Conservation (phyloP, 2,113 vertebrate species). For the Melanostigma gelatinosum region DNA sequence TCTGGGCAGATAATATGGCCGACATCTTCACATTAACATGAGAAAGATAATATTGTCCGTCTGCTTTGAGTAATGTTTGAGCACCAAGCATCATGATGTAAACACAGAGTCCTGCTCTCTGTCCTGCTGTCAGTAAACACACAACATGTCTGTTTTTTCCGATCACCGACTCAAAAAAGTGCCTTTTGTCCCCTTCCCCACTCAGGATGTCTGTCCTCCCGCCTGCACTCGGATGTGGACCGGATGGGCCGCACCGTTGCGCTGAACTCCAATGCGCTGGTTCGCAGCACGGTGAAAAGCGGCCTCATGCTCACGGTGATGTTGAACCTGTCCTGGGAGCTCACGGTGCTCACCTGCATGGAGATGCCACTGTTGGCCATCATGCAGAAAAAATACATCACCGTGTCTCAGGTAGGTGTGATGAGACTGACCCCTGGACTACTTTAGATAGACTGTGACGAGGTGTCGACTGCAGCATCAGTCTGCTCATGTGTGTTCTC, state of each 20-base stretch:
- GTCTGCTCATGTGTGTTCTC: not conserved
- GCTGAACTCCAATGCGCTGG: conserved; percentile 82
- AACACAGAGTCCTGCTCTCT: too few relatives aligned
- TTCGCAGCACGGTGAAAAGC: conserved; percentile 84
- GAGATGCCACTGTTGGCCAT: conserved; percentile 80
- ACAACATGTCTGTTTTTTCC: too few relatives aligned
- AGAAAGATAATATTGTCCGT: too few relatives aligned
- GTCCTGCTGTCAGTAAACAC: too few relatives aligned
- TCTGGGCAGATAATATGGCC: too few relatives aligned
- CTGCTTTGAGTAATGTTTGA: too few relatives aligned
- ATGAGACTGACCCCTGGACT: not conserved
- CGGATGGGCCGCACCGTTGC: conserved; percentile 87
- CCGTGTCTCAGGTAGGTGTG: conserved; percentile 76
- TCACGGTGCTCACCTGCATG: conserved; percentile 86
- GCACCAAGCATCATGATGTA: too few relatives aligned
- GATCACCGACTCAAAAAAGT: too few relatives aligned
- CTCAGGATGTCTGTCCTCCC: conserved; percentile 84
- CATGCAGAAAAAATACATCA: conserved; percentile 80
- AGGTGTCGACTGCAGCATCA: not conserved
- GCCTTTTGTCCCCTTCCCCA: not conserved
- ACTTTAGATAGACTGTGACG: not conserved
- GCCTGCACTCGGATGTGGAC: conserved; percentile 85
- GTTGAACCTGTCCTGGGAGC: conserved; percentile 84
- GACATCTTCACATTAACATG: too few relatives aligned
- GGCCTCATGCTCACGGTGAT: conserved; percentile 85